Evolutionary conservation across 2,797 vertebrate species (phyloP), one percentile per base, ranked within the genome.

Genomic region (Periophthalmus magnuspinnatus): DNA sequence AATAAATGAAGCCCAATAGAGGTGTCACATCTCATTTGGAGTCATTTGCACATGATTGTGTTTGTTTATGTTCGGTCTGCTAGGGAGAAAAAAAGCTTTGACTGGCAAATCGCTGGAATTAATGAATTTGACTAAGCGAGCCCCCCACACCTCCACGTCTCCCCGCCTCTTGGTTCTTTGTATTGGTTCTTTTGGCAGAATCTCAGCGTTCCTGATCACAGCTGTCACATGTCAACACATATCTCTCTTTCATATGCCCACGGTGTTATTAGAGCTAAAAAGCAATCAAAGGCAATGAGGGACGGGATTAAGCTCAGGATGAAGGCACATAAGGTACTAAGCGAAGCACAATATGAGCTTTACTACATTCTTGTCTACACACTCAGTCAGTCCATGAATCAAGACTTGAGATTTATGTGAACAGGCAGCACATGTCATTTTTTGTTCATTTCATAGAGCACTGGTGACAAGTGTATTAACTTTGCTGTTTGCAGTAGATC

Each of bases 1-100:
- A 92, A 93, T 94, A 91, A 92, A 92, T 92, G 83, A 91, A 91
- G 71, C 85, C 89, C 89, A 87, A 89, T 90, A 90, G 86, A 91
- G 87, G 90, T 89, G 92, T 92, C 93, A 93, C 88, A 89, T 90
- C 83, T 89, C 86, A 92, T 93, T 92, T 93, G 84, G 83, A 87
- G 80, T 87, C 78, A 89, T 91, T 91, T 91, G 89, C 88, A 83
- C 86, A 84, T 87, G 88, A 91, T 92, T 90, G 86, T 91, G 88
- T 92, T 91, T 92, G 91, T 92, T 90, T 93, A 88, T 86, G 83
- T 91, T 92, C 78, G 69, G 84, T 81, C 75, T 89, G 82, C 80
- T 78, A 77, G 75, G 47, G 63, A 54, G 72, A 78, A 79, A 80
- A 77, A 76, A 67, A 81, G 86, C 83, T 86, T 89, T 89, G 88